Evolutionary conservation across 2,113 vertebrate genomes (phyloP), one percentile per base, ranked within the genome.

Genomic region (Polyodon spathula): DNA sequence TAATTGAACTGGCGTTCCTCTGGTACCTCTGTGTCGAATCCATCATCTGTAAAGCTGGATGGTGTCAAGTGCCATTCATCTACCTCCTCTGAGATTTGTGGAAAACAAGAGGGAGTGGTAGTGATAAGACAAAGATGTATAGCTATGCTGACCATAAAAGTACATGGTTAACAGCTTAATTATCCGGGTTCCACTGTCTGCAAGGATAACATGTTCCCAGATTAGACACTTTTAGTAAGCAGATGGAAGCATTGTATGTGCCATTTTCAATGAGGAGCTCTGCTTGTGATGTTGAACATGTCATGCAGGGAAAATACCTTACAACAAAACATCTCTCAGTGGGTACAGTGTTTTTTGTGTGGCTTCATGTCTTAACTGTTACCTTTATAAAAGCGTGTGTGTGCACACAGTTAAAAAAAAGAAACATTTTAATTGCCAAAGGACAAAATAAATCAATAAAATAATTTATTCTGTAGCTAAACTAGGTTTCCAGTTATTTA

Each of bases 151-250:
- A 77, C 85, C 88, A 83, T 75, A 76, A 75, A 76, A 76, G 81
- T 81, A 84, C 82, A 75, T 52, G 79, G 77, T 77, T 84, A 87
- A 89, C 84, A 83, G 73, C 83, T 88, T 83, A 84, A 88, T 90
- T 86, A 85, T 71, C 78, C 53, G 64, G 63, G 74, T 83, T 81
- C 78, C 78, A 77, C 77, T 85, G 80, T 84, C 79, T 81, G 72
- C 79, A 77, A 76, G 77, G 72, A 73, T 73, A 71, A 79, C 82
- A 84, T 69, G 68, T 64, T 67, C 54, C 66, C 72, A 62, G 42
- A 44, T 61, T 51, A 59, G 9, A 27, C 14, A 17, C 50, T 38
- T 15, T 4, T 12, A 2, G 38, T 61, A n/a, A 40, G 12, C 53
- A 38, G 7, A 5, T 8, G 48, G 37, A 11, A 16, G 46, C 11